Evolutionary conservation across 2,888 invertebrate genomes (phyloP).

Genomic region (Arrhopalites spinosus): DNA sequence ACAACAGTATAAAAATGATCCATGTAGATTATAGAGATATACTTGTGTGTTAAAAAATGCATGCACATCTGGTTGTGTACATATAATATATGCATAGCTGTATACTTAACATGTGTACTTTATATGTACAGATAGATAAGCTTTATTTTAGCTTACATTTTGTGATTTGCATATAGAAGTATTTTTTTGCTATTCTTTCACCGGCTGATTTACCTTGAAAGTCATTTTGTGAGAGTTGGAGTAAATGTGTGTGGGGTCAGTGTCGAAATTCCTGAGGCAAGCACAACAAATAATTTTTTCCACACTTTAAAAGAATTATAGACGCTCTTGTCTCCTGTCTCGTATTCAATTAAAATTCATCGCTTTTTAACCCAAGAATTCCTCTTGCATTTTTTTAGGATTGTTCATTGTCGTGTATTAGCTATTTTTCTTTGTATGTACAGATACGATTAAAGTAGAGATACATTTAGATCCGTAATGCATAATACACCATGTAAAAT

Average conservation of each 20-base stretch:
- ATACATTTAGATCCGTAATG: no score
- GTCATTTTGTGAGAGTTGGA: not conserved
- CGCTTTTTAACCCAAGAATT: not conserved
- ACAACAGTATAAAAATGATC: no score
- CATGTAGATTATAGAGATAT: no score
- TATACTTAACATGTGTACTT: not conserved
- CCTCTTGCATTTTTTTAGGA: not conserved
- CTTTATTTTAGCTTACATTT: slow-evolving; percentile 23
- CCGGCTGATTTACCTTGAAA: slow-evolving; percentile 12
- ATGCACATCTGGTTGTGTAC: not conserved
- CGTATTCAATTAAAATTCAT: slow-evolving; percentile 1
- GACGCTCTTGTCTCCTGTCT: not conserved
- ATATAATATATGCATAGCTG: not conserved
- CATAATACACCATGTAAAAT: no score
- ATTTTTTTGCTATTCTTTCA: not conserved
- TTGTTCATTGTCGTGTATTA: no score
- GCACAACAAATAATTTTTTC: not conserved
- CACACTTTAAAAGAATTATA: slow-evolving; percentile 6
- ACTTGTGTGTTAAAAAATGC: not conserved
- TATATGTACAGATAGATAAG: not conserved
- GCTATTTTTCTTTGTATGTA: no score
- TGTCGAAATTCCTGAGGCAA: slow-evolving; percentile 4
- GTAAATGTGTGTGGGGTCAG: slow-evolving; percentile 26
- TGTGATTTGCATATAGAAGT: slow-evolving; percentile 22
- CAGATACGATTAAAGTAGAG: no score